A percentile compares a stretch with the other conserved stretches of the same genome.
Conservation (phyloP, 2,888 invertebrate species). For the Tenthredo distinguenda region DNA sequence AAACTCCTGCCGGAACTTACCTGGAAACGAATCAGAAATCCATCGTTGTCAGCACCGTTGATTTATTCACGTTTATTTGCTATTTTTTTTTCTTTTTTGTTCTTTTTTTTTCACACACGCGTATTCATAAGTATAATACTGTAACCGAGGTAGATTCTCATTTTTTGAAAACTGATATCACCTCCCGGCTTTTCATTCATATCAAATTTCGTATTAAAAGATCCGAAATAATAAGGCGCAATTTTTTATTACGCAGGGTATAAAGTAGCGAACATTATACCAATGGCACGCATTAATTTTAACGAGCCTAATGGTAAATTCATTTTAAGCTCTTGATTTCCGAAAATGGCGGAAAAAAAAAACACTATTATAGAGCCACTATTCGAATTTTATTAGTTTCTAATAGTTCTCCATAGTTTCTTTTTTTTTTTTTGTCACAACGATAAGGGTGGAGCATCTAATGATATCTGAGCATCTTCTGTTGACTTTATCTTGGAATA, state of each 20-base stretch:
- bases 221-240: not conserved
- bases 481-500: not conserved
- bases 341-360: not conserved
- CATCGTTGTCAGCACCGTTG: conserved; percentile 51
- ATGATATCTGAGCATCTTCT: not conserved
- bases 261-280: not conserved
- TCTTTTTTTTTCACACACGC: not conserved
- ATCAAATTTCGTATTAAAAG: not conserved
- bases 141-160: not conserved
- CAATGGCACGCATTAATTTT: not conserved
- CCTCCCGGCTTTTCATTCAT: not conserved
- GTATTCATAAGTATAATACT: not conserved
- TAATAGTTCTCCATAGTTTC: not conserved
- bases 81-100: not conserved
- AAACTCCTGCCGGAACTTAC: conserved; percentile 87
- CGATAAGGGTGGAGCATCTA: not conserved
- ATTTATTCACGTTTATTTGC: conserved; percentile 44
- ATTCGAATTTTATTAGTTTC: not conserved
- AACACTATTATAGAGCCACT: not conserved
- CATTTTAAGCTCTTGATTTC: not conserved
- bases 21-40: conserved; percentile 79
- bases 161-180: not conserved
- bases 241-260: not conserved
- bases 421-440: no score
- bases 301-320: not conserved